phyloP scores from a whole-genome alignment of 2,113 vertebrate species.

The Forbesichthys papilliferus region DNA sequence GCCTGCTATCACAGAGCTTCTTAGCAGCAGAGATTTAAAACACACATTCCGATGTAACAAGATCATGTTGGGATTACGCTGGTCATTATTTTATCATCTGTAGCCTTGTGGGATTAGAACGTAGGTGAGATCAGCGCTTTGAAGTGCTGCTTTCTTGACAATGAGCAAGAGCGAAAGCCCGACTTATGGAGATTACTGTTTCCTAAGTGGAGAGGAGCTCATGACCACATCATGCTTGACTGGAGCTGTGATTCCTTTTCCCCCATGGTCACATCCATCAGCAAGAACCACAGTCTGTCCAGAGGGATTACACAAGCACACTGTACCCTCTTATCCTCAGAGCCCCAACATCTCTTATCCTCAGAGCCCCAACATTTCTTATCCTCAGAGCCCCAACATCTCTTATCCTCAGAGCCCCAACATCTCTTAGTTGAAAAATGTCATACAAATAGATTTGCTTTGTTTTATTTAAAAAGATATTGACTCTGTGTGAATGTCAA shows the following conservation, averaged over 20 bases:
- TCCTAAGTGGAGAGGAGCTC: constrained; percentile 47
- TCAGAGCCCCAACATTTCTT: too few species aligned
- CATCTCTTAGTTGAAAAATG: too few species aligned
- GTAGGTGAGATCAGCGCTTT: constrained; percentile 67
- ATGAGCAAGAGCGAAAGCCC: constrained; percentile 64
- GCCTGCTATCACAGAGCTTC: constrained; percentile 68
- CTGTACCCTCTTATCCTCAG: too few species aligned
- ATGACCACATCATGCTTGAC: constrained; percentile 60
- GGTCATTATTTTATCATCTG: constrained; percentile 77
- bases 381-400: too few species aligned
- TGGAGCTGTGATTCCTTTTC: constrained; percentile 66
- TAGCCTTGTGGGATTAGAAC: constrained; percentile 66
- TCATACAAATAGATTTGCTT: too few species aligned
- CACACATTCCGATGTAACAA: constrained; percentile 76
- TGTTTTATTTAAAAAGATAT: too few species aligned
- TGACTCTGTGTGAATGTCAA: too few species aligned
- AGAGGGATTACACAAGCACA: too few species aligned
- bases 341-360: too few species aligned
- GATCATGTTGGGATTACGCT: constrained; percentile 74
- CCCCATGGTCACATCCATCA: too few species aligned
- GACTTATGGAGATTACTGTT: constrained; percentile 54
- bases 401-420: too few species aligned
- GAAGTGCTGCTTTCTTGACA: constrained; percentile 62
- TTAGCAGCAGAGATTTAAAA: constrained; percentile 73
- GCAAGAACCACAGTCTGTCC: too few species aligned